Evolutionary conservation across 1,140 invertebrate genomes (phyloP).

Genomic region (Eriosoma lanigerum): DNA sequence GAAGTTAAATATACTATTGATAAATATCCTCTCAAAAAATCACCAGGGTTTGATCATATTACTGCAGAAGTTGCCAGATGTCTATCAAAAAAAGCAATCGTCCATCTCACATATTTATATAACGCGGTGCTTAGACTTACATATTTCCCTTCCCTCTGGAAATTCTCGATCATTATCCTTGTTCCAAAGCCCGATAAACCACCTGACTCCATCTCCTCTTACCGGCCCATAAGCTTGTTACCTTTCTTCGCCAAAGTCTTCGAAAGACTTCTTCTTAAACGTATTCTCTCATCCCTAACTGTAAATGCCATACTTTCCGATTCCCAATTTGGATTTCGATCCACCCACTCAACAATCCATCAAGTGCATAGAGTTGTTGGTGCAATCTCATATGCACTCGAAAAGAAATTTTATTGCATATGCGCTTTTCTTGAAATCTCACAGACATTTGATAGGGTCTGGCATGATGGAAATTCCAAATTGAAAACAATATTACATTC

Average conservation of each 20-base stretch:
- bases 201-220: neutral
- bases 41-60: neutral
- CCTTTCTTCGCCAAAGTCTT: neutral
- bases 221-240: neutral
- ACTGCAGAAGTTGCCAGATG: neutral
- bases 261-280: neutral
- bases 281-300: neutral
- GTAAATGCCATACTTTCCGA: neutral
- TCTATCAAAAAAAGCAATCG: neutral
- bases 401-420: conserved; percentile 53
- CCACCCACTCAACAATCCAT: conserved; percentile 33
- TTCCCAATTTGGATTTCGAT: conserved; percentile 7
- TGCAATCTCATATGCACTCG: conserved; percentile 11
- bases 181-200: neutral
- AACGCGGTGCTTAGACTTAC: neutral
- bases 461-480: neutral
- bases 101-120: neutral
- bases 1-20: neutral
- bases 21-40: neutral
- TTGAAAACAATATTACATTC: neutral
- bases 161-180: neutral
- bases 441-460: conserved; percentile 56
- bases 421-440: conserved; percentile 54
- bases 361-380: conserved; percentile 40
- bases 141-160: neutral